These are phyloP conservation scores for Borostomias antarcticus DNA, from an alignment of 2,797 vertebrate species.

Conservation along the genomic window DNA sequence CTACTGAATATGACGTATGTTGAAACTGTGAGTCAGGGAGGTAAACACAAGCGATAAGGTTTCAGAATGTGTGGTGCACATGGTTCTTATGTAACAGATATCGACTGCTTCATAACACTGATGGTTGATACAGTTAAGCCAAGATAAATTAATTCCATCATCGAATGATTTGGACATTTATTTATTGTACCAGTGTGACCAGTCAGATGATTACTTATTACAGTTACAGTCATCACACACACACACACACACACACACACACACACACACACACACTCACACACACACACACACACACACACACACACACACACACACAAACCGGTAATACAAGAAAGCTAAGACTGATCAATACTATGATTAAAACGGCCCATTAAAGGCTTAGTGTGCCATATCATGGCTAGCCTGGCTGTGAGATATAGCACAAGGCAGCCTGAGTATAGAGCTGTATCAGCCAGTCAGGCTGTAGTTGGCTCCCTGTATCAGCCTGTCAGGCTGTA, in stretches of 20 bases:
- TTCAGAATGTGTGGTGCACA: constrained; percentile 6
- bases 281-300: too few species aligned
- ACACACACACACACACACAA: too few species aligned
- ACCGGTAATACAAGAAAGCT: constrained; percentile 32
- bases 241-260: too few species aligned
- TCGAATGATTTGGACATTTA: too few species aligned
- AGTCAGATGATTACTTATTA: too few species aligned
- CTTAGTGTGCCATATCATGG: neutral
- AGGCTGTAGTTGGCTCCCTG: constrained; percentile 24
- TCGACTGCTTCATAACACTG: neutral
- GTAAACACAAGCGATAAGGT: constrained; percentile 29
- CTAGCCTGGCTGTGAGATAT: neutral
- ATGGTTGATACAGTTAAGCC: neutral
- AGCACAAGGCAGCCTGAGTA: neutral
- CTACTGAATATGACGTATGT: neutral
- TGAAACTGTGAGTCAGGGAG: constrained; percentile 3
- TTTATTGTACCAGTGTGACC: too few species aligned
- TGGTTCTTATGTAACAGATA: constrained; percentile 30
- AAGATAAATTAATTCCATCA: neutral
- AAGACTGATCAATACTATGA: constrained; percentile 38
- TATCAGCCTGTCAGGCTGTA: constrained; percentile 27
- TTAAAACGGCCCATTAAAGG: constrained; percentile 6
- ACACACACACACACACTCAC: too few species aligned
- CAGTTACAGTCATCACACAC: too few species aligned
- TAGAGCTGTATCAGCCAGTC: constrained; percentile 14